Evolutionary conservation across 1,140 invertebrate species (phyloP), one percentile per base, ranked within the genome.

Genomic region (Aphelinus certus): DNA sequence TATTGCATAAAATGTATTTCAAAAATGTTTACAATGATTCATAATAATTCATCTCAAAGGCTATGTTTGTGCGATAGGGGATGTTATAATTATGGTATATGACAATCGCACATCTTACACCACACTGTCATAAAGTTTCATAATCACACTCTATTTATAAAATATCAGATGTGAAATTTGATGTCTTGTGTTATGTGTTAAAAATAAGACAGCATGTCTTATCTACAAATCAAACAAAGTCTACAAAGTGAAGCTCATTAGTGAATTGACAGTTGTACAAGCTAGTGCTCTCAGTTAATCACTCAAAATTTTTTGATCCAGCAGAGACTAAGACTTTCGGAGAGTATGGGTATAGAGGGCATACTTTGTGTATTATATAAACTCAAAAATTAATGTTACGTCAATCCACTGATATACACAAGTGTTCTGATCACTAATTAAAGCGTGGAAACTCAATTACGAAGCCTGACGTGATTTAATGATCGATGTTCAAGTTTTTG

Each of bases 401-500:
- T 67, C 65, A 67, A 7, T 7, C 56, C 45, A 56, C 9, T 42
- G 45, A 55, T 51, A 49, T 65, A n/a, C 65, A 67, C 65, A 67
- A 67, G 65, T 67, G 65, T 67, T 67, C 26, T 5, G 56, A 56
- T 67, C 9, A 46, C 53, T 56, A 56, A 46, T 67, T 7, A 67
- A 55, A 43, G 51, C 49, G 26, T 43, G 46, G 9, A 56, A 67
- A 67, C 51, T 55, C 1, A 65, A 45, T 67, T 9, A 7, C 46
- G 51, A 56, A 55, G 47, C 65, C 48, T 56, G 53, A 67, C 51
- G 51, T 46, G 56, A 67, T 43, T 67, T 47, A 56, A 67, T 26
- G n/a, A 65, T 45, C 51, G 65, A 67, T 67, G 10, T 67, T 56
- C 56, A 42, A 67, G 7, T 5, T 65, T 26, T 6, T 3, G 47